phyloP scores from a whole-genome alignment of 2,113 vertebrate species.

The Lanius ludovicianus region DNA sequence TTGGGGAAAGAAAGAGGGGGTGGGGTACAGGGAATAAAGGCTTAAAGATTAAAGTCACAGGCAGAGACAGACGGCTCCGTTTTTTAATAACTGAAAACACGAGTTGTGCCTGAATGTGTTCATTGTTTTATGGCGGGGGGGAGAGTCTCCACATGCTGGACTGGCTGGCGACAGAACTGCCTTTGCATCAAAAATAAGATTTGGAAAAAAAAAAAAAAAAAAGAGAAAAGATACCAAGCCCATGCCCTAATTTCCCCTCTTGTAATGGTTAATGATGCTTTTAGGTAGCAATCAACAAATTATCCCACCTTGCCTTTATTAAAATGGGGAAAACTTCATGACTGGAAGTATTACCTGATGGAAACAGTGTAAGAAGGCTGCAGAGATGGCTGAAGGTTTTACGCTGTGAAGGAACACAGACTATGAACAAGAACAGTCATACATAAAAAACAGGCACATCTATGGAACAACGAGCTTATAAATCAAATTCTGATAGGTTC shows the following conservation, averaged over 20 bases:
- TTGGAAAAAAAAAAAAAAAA: background rate
- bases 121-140: slow-evolving; percentile 78
- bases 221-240: background rate
- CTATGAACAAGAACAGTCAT: accelerated
- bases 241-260: slow-evolving; percentile 17
- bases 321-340: background rate
- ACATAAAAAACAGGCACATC: background rate
- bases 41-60: slow-evolving; percentile 84
- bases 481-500: background rate
- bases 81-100: slow-evolving; percentile 87
- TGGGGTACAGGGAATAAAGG: slow-evolving; percentile 75
- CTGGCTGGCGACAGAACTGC: slow-evolving; percentile 79
- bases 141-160: slow-evolving; percentile 71
- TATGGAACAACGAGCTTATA: background rate
- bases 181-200: slow-evolving; percentile 74
- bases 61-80: slow-evolving; percentile 82
- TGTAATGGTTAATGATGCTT: slow-evolving; percentile 27
- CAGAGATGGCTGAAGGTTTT: background rate
- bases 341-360: background rate
- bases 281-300: slow-evolving; percentile 61
- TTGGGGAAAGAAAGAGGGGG: slow-evolving; percentile 68
- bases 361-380: background rate
- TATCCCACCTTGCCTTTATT: slow-evolving; percentile 7
- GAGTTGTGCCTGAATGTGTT: slow-evolving; percentile 81
- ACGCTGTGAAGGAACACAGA: background rate